phyloP scores from a whole-genome alignment of 2,888 invertebrate genomes.

The Thalpophila matura region DNA sequence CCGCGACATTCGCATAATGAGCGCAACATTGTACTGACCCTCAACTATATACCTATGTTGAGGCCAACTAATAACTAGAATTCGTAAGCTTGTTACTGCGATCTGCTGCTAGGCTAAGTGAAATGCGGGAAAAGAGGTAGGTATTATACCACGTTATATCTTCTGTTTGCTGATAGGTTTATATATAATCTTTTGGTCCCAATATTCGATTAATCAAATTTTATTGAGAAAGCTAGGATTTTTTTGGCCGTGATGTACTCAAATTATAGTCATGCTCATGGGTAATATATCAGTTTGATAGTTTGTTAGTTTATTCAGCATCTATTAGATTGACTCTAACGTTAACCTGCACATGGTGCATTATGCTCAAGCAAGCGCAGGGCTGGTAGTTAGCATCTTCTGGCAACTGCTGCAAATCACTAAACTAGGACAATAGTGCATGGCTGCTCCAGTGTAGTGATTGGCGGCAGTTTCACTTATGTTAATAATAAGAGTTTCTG shows the following conservation, averaged over 20 bases:
- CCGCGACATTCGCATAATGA: constrained; percentile 72
- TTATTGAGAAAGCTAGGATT: no score
- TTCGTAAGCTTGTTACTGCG: constrained; percentile 35
- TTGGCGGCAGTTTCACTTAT: no score
- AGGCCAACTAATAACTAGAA: constrained; percentile 35
- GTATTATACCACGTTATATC: neutral
- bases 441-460: neutral
- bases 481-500: no score
- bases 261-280: no score
- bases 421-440: no score
- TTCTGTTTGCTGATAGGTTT: neutral
- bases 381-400: no score
- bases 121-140: constrained; percentile 10
- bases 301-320: no score
- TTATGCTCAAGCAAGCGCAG: neutral
- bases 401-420: no score
- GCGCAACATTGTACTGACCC: constrained; percentile 75
- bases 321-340: neutral
- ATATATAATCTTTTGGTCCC: neutral
- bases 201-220: neutral
- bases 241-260: no score
- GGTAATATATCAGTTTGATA: no score
- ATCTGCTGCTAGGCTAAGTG: constrained; percentile 9
- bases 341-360: no score
- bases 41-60: constrained; percentile 48